phyloP scores from a whole-genome alignment of 2,113 vertebrate genomes.

The Spheniscus mendiculus region DNA sequence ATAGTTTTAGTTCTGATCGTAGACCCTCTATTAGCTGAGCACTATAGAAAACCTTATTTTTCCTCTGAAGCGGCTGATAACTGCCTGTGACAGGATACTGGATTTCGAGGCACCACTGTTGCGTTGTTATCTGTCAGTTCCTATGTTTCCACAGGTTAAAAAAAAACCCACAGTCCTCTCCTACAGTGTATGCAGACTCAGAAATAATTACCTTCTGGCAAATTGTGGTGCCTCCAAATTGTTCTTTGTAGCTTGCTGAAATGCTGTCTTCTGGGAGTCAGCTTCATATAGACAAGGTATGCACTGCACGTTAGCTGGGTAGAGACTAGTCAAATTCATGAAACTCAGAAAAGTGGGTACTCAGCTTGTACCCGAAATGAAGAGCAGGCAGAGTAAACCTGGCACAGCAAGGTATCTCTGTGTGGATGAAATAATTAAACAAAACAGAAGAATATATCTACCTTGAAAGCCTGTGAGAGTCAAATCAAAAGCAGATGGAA shows the following conservation, averaged over 20 bases:
- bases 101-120: not conserved
- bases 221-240: not conserved
- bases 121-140: not conserved
- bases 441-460: conserved; percentile 44
- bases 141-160: not conserved
- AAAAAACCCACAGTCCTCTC: not conserved
- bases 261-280: not conserved
- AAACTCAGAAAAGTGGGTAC: not conserved
- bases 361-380: not conserved
- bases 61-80: not conserved
- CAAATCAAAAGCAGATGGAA: conserved; percentile 69
- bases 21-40: not conserved
- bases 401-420: not conserved
- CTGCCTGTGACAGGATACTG: not conserved
- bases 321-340: not conserved
- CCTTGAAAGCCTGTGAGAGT: conserved; percentile 45
- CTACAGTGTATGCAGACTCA: not conserved
- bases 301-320: not conserved
- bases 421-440: conserved; percentile 49
- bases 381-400: not conserved
- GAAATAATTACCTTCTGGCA: not conserved
- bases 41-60: not conserved
- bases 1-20: not conserved
- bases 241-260: conserved; percentile 11
- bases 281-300: not conserved